Conservation (phyloP, 2,888 invertebrate species). For the Poecilobothrus nobilitatus region DNA sequence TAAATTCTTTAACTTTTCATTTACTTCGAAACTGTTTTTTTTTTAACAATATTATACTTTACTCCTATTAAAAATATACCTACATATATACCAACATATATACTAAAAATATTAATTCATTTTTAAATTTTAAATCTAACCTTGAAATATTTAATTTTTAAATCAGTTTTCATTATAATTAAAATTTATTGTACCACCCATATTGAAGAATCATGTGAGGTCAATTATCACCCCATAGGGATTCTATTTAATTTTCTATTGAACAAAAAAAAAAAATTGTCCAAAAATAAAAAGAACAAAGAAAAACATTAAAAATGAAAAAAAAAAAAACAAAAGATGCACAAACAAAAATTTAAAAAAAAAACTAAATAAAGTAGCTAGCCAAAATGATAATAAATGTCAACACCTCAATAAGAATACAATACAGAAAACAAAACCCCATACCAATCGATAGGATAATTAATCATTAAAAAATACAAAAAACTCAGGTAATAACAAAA, state of each 20-base stretch:
- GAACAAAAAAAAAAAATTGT: background rate
- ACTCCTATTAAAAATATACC: too few species aligned
- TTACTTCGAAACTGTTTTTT: too few species aligned
- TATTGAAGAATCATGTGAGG: background rate
- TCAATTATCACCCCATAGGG: constrained; percentile 6
- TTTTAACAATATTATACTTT: too few species aligned
- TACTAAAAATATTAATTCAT: too few species aligned
- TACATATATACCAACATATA: too few species aligned
- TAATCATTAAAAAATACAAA: background rate
- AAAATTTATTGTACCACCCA: background rate
- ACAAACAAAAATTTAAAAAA: background rate
- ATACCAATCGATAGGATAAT: background rate
- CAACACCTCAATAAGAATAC: constrained; percentile 14
- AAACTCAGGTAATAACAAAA: background rate
- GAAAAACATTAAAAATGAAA: too few species aligned
- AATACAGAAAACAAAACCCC: background rate
- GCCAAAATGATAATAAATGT: constrained; percentile 16
- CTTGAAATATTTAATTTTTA: too few species aligned
- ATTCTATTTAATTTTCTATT: background rate
- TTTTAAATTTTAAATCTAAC: too few species aligned
- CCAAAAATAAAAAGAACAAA: background rate
- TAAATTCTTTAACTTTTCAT: too few species aligned
- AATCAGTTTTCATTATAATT: too few species aligned
- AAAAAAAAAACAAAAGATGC: background rate
- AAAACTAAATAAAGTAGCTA: background rate